Conservation (phyloP, 2,888 invertebrate genomes). For the Rhagium mordax region DNA sequence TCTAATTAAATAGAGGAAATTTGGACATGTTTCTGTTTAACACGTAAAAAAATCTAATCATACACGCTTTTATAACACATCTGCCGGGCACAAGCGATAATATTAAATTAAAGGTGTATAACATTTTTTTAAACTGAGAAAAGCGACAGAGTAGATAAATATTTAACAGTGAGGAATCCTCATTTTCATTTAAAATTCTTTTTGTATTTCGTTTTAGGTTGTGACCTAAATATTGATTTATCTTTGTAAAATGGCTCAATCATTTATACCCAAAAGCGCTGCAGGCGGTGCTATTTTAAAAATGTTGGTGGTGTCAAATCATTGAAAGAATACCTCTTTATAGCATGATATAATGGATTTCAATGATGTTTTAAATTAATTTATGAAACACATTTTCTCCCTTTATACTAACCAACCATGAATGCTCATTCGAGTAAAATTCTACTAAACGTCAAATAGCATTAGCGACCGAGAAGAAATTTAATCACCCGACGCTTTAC, state of each 20-base stretch:
- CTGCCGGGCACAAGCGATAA: background rate
- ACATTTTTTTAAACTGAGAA: background rate
- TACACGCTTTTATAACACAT: background rate
- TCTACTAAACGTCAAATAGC: no score
- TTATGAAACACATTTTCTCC: background rate
- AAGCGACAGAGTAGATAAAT: background rate
- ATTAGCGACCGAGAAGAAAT: no score
- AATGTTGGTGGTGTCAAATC: background rate
- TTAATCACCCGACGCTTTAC: no score
- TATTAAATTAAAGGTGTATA: background rate
- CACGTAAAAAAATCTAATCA: background rate
- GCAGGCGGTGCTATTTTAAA: background rate
- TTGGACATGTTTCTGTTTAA: background rate
- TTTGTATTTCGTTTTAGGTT: background rate
- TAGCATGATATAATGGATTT: background rate
- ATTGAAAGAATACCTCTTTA: background rate
- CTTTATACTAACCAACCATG: no score
- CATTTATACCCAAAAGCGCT: background rate
- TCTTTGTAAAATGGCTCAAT: background rate
- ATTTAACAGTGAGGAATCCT: background rate
- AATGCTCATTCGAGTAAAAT: no score
- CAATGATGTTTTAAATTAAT: background rate
- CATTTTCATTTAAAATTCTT: background rate
- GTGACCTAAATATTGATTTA: background rate
- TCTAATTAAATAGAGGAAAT: background rate